phyloP scores from a whole-genome alignment of 2,888 invertebrate species.

The Cephus sareptanus region DNA sequence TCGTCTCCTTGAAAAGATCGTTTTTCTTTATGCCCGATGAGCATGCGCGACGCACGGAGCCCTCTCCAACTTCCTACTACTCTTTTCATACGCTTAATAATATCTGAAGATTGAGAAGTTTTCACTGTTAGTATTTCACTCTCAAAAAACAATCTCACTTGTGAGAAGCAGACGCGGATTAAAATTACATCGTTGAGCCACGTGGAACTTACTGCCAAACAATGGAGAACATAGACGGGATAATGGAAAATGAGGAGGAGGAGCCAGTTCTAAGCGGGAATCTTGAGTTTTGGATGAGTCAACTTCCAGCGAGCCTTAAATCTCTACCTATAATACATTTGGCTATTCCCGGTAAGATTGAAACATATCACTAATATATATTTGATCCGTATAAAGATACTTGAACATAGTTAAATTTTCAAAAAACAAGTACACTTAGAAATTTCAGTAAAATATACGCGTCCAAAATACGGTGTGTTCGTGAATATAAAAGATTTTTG shows the following conservation, averaged over 20 bases:
- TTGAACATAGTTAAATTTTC: slow-evolving; percentile 11
- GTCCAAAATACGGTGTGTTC: background rate
- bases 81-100: background rate
- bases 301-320: slow-evolving; percentile 71
- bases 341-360: slow-evolving; percentile 78
- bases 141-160: background rate
- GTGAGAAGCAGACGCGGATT: background rate
- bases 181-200: background rate
- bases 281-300: slow-evolving; percentile 79
- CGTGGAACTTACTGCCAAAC: slow-evolving; percentile 8
- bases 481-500: background rate
- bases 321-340: slow-evolving; percentile 75
- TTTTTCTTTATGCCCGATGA: no score
- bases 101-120: background rate
- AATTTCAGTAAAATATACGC: background rate
- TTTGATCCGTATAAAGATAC: background rate
- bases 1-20: no score
- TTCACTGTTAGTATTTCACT: background rate
- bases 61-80: no score
- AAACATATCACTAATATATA: slow-evolving; percentile 8
- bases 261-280: slow-evolving; percentile 49
- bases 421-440: slow-evolving; percentile 19
- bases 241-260: background rate
- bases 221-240: background rate
- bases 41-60: no score